Percentiles rank a stretch among this genome's conserved stretches.
phyloP scores from a whole-genome alignment of 2,888 invertebrate genomes.

The Hyppa rectilinea region DNA sequence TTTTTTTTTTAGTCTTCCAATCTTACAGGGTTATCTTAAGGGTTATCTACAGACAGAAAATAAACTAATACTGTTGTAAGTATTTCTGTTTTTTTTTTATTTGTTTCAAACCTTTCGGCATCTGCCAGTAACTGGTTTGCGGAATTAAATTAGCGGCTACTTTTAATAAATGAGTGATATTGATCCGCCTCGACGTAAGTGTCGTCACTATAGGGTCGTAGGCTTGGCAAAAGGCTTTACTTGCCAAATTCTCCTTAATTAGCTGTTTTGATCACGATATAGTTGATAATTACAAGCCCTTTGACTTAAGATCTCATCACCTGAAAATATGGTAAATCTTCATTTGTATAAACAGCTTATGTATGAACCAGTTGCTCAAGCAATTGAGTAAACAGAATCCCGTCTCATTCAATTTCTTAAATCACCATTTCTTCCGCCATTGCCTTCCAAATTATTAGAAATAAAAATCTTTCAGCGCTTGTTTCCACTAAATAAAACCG shows the following conservation, averaged over 20 bases:
- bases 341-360: background rate
- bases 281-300: background rate
- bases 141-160: background rate
- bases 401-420: conserved; percentile 47
- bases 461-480: conserved; percentile 49
- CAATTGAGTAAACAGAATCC: conserved; percentile 30
- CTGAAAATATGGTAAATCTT: background rate
- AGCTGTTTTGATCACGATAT: background rate
- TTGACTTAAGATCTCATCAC: background rate
- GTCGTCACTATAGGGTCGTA: background rate
- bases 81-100: too few relatives aligned
- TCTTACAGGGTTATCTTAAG: too few relatives aligned
- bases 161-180: background rate
- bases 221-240: background rate
- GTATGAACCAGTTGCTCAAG: conserved; percentile 25
- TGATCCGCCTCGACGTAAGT: background rate
- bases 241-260: background rate
- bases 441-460: conserved; percentile 55
- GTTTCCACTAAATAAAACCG: conserved; percentile 59
- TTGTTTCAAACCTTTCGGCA: too few relatives aligned
- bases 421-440: conserved; percentile 51
- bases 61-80: too few relatives aligned
- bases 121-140: background rate
- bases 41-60: too few relatives aligned
- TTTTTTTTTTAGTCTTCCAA: too few relatives aligned